Evolutionary conservation across 1,140 invertebrate species (phyloP).

Genomic region (Halesus radiatus): DNA sequence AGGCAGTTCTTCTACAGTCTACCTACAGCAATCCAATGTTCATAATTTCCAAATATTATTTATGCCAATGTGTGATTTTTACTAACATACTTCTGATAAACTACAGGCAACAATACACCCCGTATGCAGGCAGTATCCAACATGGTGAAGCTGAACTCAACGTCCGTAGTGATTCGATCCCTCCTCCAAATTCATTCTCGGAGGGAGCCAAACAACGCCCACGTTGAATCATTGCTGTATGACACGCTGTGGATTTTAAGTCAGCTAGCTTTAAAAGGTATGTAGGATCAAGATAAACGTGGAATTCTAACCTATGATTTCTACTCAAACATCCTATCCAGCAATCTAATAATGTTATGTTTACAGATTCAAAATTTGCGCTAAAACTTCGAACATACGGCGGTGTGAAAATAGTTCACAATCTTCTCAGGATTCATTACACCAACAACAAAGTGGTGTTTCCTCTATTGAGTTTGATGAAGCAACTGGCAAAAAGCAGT

Average conservation of each 20-base stretch:
- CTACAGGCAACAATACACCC: conserved; percentile 60
- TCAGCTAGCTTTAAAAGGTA: conserved; percentile 64
- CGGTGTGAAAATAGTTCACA: conserved; percentile 74
- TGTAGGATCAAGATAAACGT: too few relatives aligned
- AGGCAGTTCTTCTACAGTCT: too few relatives aligned
- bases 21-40: too few relatives aligned
- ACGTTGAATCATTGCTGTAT: conserved; percentile 64
- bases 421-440: conserved; percentile 73
- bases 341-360: not conserved
- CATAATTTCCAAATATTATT: too few relatives aligned
- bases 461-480: conserved; percentile 75
- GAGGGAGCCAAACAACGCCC: conserved; percentile 60
- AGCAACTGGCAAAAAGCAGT: conserved; percentile 76
- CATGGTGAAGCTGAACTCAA: conserved; percentile 65
- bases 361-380: conserved; percentile 77
- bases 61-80: too few relatives aligned
- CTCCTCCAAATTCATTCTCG: conserved; percentile 63
- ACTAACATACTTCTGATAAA: conserved; percentile 58
- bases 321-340: not conserved
- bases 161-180: conserved; percentile 66
- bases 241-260: conserved; percentile 69
- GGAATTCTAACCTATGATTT: not conserved
- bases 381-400: conserved; percentile 73
- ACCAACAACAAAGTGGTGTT: conserved; percentile 74
- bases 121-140: conserved; percentile 63